Evolutionary conservation across 92 coral and sea anemone species (phyloP).

Genomic region (Phenganax subtilis): DNA sequence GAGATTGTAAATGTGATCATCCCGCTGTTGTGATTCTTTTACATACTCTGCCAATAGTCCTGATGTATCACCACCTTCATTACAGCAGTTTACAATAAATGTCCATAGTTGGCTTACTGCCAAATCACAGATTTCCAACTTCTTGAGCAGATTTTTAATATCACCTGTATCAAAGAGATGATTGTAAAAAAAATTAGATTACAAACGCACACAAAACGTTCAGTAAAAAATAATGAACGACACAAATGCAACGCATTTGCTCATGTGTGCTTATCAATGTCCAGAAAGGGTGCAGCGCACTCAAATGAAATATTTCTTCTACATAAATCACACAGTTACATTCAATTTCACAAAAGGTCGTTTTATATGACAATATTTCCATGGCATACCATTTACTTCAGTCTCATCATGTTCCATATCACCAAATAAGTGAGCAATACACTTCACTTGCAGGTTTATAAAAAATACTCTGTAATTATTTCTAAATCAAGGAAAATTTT

Average conservation of each 20-base stretch:
- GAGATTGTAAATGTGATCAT: neutral
- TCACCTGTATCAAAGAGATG: neutral
- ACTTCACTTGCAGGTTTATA: conserved; percentile 11
- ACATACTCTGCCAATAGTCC: conserved; percentile 12
- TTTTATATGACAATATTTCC: too few relatives aligned
- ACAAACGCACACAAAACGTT: neutral
- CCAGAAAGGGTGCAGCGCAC: too few relatives aligned
- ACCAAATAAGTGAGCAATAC: conserved; percentile 23
- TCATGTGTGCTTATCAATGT: too few relatives aligned
- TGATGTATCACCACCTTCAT: conserved; percentile 35
- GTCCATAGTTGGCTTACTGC: conserved; percentile 39
- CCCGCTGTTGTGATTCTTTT: conserved; percentile 27
- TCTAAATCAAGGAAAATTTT: conserved; percentile 7
- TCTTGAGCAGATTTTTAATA: conserved; percentile 17
- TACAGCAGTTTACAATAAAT: conserved; percentile 22
- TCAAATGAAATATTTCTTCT: too few relatives aligned
- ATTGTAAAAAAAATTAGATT: neutral
- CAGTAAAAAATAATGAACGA: neutral
- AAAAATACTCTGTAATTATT: conserved; percentile 12
- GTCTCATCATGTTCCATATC: conserved; percentile 2
- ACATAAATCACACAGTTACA: too few relatives aligned
- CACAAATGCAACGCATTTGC: neutral
- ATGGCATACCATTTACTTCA: conserved; percentile 26
- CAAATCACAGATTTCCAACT: conserved; percentile 25
- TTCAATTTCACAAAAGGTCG: too few relatives aligned